Evolutionary conservation across 2,797 vertebrate genomes (phyloP).

Genomic region (Gadopsis marmoratus): DNA sequence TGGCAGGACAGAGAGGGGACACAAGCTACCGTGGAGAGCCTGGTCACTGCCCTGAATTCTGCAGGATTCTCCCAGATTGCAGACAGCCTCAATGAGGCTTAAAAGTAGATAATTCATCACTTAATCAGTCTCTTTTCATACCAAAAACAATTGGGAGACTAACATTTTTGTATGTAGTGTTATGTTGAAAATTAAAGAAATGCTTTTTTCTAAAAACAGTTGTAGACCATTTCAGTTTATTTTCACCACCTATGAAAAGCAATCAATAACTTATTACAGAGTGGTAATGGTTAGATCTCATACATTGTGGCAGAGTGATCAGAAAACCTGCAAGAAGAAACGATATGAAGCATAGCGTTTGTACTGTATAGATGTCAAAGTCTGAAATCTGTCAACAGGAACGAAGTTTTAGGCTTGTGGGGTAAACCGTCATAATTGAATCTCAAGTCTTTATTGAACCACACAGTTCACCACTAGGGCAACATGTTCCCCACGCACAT

Average conservation of each 20-base stretch:
- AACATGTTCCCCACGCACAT: conserved; percentile 39
- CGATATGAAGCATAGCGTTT: conserved; percentile 62
- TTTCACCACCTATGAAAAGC: conserved; percentile 88
- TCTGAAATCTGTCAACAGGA: conserved; percentile 84
- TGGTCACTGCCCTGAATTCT: conserved; percentile 87
- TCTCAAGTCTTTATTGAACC: conserved; percentile 71
- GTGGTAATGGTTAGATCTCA: conserved; percentile 76
- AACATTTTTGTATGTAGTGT: conserved; percentile 64
- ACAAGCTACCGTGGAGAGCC: conserved; percentile 90
- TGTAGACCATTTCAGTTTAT: conserved; percentile 65
- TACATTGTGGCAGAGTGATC: conserved; percentile 82
- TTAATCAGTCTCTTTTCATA: conserved; percentile 42
- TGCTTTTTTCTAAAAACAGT: conserved; percentile 45
- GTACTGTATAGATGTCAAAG: conserved; percentile 76
- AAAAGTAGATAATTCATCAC: conserved; percentile 3
- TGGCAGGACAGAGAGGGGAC: conserved; percentile 96
- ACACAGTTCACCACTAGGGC: conserved; percentile 57
- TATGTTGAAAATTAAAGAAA: conserved; percentile 66
- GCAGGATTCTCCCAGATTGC: conserved; percentile 90
- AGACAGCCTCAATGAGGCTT: conserved; percentile 86
- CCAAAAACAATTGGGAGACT: conserved; percentile 40
- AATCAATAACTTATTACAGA: conserved; percentile 88
- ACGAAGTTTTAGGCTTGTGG: conserved; percentile 75
- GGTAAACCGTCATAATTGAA: conserved; percentile 56
- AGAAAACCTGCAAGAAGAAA: conserved; percentile 66